A percentile compares a stretch with the other conserved stretches of the same genome.
These are phyloP conservation scores for Xenotilapia caudafasciata DNA, from an alignment of 2,113 vertebrate species.

Conservation along the genomic window DNA sequence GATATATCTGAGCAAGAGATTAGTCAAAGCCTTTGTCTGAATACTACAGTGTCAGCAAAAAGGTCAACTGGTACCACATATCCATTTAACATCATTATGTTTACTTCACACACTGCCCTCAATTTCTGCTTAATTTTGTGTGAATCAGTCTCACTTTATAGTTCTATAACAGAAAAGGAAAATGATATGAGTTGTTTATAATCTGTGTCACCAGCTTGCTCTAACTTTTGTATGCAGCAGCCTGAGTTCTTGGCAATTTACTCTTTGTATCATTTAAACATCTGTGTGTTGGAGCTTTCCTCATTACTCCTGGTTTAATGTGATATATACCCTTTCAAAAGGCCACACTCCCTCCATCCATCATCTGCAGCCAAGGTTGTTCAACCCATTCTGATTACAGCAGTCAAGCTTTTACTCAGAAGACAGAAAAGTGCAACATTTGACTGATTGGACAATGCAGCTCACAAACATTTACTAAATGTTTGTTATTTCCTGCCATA, in stretches of 20 bases:
- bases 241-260: slow-evolving; percentile 32
- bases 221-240: slow-evolving; percentile 1
- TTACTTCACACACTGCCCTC: not conserved
- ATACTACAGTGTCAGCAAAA: slow-evolving; percentile 51
- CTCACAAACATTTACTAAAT: not conserved
- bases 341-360: slow-evolving; percentile 68
- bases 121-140: not conserved
- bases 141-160: not conserved
- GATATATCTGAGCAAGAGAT: slow-evolving; percentile 42
- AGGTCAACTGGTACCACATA: slow-evolving; percentile 33
- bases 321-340: slow-evolving; percentile 76
- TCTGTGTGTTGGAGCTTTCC: slow-evolving; percentile 61
- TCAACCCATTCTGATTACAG: slow-evolving; percentile 61
- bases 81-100: slow-evolving; percentile 48
- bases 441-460: slow-evolving; percentile 9
- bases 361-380: slow-evolving; percentile 63
- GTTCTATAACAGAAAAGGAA: not conserved
- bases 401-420: slow-evolving; percentile 50
- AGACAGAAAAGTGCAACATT: slow-evolving; percentile 24
- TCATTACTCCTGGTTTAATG: slow-evolving; percentile 75
- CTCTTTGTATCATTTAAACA: slow-evolving; percentile 65
- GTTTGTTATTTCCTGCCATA: not conserved
- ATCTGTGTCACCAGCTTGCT: not conserved
- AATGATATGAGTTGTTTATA: not conserved
- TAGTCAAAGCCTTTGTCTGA: slow-evolving; percentile 54